These are phyloP conservation scores for Piprites chloris DNA, from an alignment of 2,113 vertebrate species.

Conservation along the genomic window DNA sequence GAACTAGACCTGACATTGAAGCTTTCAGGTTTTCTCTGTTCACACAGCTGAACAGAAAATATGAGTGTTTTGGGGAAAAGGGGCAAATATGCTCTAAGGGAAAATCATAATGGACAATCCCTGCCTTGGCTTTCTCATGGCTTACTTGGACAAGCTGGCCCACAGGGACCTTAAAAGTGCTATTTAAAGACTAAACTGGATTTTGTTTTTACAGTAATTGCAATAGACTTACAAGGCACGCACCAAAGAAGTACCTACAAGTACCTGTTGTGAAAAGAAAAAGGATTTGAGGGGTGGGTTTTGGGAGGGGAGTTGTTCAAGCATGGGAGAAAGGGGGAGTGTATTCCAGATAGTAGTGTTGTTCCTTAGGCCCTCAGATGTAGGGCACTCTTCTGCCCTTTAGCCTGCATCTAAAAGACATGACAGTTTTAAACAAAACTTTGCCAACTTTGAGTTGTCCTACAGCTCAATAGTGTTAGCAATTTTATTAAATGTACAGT, in stretches of 20 bases:
- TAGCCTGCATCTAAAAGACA: background rate
- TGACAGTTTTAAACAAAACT: background rate
- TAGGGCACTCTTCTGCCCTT: background rate
- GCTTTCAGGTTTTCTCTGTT: slow-evolving; percentile 53
- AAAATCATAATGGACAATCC: background rate
- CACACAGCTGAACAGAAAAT: slow-evolving; percentile 16
- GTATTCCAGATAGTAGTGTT: background rate
- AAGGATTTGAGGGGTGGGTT: background rate
- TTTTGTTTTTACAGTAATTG: background rate
- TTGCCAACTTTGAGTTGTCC: no score
- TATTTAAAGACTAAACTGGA: background rate
- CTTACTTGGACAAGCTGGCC: background rate
- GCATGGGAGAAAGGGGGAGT: background rate
- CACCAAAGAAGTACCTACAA: background rate
- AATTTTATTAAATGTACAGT: background rate
- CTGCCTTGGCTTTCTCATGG: background rate
- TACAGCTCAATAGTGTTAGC: background rate
- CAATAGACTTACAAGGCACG: background rate
- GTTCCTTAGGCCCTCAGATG: background rate
- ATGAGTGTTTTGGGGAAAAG: background rate
- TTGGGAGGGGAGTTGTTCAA: rapidly evolving
- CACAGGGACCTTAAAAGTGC: background rate
- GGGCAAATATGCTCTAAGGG: background rate
- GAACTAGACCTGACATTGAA: slow-evolving; percentile 68
- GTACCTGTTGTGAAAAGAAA: background rate